These are phyloP conservation scores for Globodera ellingtonae DNA, from an alignment of 1,140 invertebrate species.

Conservation along the genomic window DNA sequence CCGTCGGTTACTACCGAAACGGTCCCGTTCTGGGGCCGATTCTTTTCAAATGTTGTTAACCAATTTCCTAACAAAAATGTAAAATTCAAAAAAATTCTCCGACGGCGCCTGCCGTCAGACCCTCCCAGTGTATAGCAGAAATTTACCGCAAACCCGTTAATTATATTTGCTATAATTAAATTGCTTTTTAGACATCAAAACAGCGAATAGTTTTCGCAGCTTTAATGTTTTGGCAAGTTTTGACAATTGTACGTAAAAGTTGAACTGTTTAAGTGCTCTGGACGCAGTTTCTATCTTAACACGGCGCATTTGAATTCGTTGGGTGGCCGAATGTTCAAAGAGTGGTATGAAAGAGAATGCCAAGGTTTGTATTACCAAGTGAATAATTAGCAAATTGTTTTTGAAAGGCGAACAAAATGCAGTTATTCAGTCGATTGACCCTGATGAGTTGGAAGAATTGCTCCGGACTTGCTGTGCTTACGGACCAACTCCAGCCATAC, in stretches of 20 bases:
- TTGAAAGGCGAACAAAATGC: conserved; percentile 26
- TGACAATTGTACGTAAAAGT: neutral
- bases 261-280: conserved; percentile 28
- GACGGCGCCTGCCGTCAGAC: too few relatives aligned
- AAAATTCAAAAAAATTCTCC: too few relatives aligned
- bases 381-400: too few relatives aligned
- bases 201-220: conserved; percentile 6
- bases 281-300: conserved; percentile 40
- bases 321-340: conserved; percentile 44
- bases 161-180: too few relatives aligned
- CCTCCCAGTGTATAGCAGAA: too few relatives aligned
- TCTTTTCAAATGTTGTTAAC: too few relatives aligned
- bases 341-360: conserved; percentile 46
- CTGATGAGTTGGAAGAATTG: conserved; percentile 37
- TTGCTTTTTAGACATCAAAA: conserved; percentile 12
- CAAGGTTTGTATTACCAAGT: conserved; percentile 14
- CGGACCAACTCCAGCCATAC: conserved; percentile 32
- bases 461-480: conserved; percentile 46
- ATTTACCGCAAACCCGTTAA: too few relatives aligned
- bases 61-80: too few relatives aligned
- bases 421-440: conserved; percentile 30
- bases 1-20: too few relatives aligned
- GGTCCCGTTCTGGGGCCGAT: too few relatives aligned
- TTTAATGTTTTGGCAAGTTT: conserved; percentile 19
- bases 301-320: conserved; percentile 36